Evolutionary conservation across 2,113 vertebrate species (phyloP).

Genomic region (Vidua macroura): DNA sequence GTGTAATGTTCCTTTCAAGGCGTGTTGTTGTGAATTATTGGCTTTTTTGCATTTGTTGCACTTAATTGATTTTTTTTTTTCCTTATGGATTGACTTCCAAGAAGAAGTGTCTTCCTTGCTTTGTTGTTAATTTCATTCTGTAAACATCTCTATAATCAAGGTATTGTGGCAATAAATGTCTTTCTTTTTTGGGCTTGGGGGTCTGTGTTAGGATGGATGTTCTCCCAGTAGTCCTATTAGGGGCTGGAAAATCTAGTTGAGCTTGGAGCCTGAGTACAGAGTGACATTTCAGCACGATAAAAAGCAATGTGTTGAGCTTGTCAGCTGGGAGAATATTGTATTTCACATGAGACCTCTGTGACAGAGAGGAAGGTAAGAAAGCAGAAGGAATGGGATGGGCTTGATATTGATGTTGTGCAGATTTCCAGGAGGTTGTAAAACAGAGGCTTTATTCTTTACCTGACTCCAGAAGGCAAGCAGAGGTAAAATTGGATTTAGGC

Average conservation of each 20-base stretch:
- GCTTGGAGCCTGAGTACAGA: not conserved
- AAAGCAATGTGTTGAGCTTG: not conserved
- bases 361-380: not conserved
- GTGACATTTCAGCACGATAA: not conserved
- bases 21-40: not conserved
- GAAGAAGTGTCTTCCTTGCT: not conserved
- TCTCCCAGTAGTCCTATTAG: conserved; percentile 23
- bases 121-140: conserved; percentile 39
- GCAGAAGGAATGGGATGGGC: not conserved
- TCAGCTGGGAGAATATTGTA: not conserved
- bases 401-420: not conserved
- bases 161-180: not conserved
- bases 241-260: not conserved
- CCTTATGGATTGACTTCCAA: not conserved
- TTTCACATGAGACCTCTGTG: not conserved
- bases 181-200: not conserved
- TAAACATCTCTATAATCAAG: conserved; percentile 27
- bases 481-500: not conserved
- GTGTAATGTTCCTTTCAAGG: not conserved
- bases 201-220: not conserved
- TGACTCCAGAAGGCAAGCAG: not conserved
- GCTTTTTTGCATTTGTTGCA: conserved; percentile 6
- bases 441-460: not conserved
- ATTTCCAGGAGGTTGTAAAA: not conserved
- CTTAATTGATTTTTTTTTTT: conserved; percentile 10